Base-by-base conservation (phyloP, 1,140 invertebrate species). In the Prorops nasuta region DNA sequence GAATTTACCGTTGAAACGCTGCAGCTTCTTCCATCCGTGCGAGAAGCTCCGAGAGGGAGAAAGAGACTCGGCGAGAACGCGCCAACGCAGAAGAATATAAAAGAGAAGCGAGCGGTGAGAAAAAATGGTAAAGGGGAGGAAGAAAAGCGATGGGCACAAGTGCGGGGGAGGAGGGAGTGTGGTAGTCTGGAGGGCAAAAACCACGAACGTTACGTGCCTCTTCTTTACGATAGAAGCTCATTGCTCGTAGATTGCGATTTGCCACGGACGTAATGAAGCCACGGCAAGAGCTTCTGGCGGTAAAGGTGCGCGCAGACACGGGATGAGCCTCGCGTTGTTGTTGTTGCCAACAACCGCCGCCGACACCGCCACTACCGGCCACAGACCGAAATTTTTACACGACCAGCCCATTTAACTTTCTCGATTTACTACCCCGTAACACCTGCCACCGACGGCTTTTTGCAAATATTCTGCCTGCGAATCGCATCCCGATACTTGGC, bases 201-300 rank as follows among this genome's bases (percentile, higher is more conserved):
- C 50, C 50, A 42, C 43, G 42, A 59, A 54, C 57, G 63, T 64
- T 69, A 72, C 68, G 65, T 67, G 71, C 62, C 44, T 57, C 40
- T 63, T 62, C 61, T 59, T 64, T 63, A 63, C 60, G 59, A 63
- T 63, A 62, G 52, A 61, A 53, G 56, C 69, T 71, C 71, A 70
- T 73, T 73, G 70, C 71, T 70, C 64, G 70, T 71, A 74, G 70
- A 77, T 74, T 74, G 70, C 70, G 64, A 77, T 76, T 77, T 67
- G 72, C 63, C 58, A 77, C 69, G 71, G 71, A 49, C 62, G 66
- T 76, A 77, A 77, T 74, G 70, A 76, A 76, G 63, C 70, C 55
- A 62, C 64, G 68, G 54, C 54, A 58, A 46, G n/a, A n/a, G 56
- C 51, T 54, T 58, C 38, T 47, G 24, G 24, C 4, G 24, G 4